Evolutionary conservation across 2,797 vertebrate species (phyloP).

Genomic region (Phaenicophaeus curvirostris): DNA sequence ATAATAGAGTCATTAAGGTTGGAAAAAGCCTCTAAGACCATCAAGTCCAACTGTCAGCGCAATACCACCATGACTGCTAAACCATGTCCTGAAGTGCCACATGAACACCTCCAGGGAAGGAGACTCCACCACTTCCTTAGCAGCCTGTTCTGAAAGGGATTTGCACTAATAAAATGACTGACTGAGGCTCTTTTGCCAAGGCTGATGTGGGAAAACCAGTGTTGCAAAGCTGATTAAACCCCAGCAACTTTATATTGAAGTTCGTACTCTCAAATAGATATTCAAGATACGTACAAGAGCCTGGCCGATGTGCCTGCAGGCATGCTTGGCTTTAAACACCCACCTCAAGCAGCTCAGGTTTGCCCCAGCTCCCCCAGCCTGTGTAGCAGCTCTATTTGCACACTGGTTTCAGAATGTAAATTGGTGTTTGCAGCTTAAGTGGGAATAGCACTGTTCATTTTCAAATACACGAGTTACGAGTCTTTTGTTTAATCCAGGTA

Average conservation of each 20-base stretch:
- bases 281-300: fast-evolving
- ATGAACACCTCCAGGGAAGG: too few relatives aligned
- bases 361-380: not conserved
- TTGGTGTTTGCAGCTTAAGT: not conserved
- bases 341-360: not conserved
- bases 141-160: too few relatives aligned
- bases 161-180: not conserved
- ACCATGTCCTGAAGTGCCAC: too few relatives aligned
- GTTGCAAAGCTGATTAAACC: not conserved
- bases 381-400: not conserved
- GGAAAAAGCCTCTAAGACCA: too few relatives aligned
- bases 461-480: not conserved
- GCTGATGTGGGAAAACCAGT: fast-evolving
- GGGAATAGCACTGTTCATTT: not conserved
- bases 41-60: too few relatives aligned
- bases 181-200: not conserved
- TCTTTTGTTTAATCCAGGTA: not conserved
- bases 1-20: too few relatives aligned
- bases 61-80: too few relatives aligned
- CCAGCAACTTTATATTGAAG: not conserved
- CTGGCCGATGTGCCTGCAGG: not conserved
- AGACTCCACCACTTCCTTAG: too few relatives aligned
- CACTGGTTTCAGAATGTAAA: not conserved
- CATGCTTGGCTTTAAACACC: not conserved
- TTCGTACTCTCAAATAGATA: not conserved